Evolutionary conservation across 2,797 vertebrate genomes (phyloP), one percentile per base, ranked within the genome.

Genomic region (Aviceda cuculoides): DNA sequence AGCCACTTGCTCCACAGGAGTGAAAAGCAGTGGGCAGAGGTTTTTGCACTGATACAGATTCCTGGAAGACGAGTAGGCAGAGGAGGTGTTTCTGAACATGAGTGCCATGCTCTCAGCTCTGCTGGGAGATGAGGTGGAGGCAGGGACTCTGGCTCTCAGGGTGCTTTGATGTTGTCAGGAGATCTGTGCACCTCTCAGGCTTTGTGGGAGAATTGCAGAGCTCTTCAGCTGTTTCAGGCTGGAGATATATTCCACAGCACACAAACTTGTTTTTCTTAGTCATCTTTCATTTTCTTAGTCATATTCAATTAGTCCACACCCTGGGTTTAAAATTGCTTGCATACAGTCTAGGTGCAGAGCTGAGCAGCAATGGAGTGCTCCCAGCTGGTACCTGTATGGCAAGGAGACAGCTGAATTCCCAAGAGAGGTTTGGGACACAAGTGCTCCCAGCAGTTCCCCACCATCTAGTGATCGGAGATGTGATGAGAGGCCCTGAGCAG

Each of bases 241-340:
- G 81, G 47, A 94, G 70, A 66, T 59, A 15, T 3, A 75, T 87
- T 87, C 53, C 53, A 73, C 47, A 87, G 78, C n/a, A 55, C 28
- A 25, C 20, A 31, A 63, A 55, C 74, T 93, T 90, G 80, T 89
- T 96, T 90, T 94, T 89, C 92, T 96, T 90, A 94, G 72, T 91
- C 88, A 83, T 95, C 65, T 86, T 95, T 87, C 16, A 29, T 90
- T 95, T 88, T 88, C 90, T 95, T 89, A 96, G 86, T 90, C 31
- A 90, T 82, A 80, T 93, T 82, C 81, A 87, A 39, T 71, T 66
- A 89, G 39, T 78, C 88, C 59, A 86, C 75, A 26, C 72, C 73
- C 90, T 78, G 39, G 12, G 67, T 77, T 92, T 93, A 87, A 87
- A 90, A 86, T 15, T 61, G 35, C 88, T 75, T 89, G 29, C 50